Evolutionary conservation across 2,888 invertebrate species (phyloP).

Genomic region (Mythimna ferrago): DNA sequence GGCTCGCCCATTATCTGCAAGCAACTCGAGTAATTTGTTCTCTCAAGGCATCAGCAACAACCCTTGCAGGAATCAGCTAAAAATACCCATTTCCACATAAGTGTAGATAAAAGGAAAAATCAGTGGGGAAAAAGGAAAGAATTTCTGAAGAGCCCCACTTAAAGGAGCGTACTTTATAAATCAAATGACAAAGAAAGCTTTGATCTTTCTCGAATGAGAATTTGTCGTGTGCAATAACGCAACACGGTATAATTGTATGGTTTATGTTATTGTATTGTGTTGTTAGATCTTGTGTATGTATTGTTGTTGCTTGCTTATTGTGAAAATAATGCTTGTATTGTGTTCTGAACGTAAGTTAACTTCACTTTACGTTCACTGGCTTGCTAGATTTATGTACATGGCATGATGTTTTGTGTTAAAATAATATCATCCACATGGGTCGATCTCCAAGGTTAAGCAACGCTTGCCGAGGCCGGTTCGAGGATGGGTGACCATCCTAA

Average conservation of each 20-base stretch:
- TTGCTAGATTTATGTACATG: background rate
- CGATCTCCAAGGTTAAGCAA: no score
- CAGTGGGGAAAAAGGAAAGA: slow-evolving; percentile 25
- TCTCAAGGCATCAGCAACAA: slow-evolving; percentile 18
- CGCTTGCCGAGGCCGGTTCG: no score
- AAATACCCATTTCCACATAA: slow-evolving; percentile 35
- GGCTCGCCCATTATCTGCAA: slow-evolving; percentile 11
- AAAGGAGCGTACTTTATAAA: slow-evolving; percentile 60
- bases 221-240: slow-evolving; percentile 53
- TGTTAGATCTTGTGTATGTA: slow-evolving; percentile 12
- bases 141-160: slow-evolving; percentile 42
- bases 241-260: slow-evolving; percentile 38
- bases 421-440: no score
- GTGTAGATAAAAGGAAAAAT: slow-evolving; percentile 43
- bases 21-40: slow-evolving; percentile 15
- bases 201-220: slow-evolving; percentile 55
- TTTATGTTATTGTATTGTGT: slow-evolving; percentile 33
- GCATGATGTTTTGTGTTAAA: background rate
- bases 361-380: background rate
- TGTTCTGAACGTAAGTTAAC: background rate
- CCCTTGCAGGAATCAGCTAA: slow-evolving; percentile 16
- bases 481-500: no score
- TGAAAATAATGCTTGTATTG: slow-evolving; percentile 1
- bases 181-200: slow-evolving; percentile 65
- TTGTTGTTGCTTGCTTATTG: slow-evolving; percentile 5